phyloP scores from a whole-genome alignment of 2,888 invertebrate species.

The Drosophila pseudotalamancana region DNA sequence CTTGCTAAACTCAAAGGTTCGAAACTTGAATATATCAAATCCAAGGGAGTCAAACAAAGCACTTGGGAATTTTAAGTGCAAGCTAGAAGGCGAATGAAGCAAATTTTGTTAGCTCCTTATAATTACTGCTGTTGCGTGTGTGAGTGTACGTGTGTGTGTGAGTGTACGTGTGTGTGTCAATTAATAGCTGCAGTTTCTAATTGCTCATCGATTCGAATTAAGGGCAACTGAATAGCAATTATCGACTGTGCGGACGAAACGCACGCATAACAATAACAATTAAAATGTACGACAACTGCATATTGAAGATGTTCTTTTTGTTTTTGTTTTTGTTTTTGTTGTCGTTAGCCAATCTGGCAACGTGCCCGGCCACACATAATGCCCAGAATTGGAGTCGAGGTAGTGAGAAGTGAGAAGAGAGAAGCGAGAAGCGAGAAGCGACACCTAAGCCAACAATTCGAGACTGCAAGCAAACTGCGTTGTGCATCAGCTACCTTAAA shows the following conservation, averaged over 20 bases:
- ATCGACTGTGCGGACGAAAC: constrained; percentile 36
- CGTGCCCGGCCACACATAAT: constrained; percentile 23
- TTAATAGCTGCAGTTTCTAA: constrained; percentile 16
- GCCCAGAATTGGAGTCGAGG: constrained; percentile 10
- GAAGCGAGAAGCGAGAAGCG: constrained; percentile 14
- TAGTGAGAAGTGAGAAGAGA: constrained; percentile 13
- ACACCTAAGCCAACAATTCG: constrained; percentile 2
- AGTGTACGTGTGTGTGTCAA: not conserved
- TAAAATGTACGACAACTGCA: constrained; percentile 80
- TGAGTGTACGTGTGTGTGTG: not conserved
- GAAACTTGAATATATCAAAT: not conserved
- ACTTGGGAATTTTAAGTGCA: constrained; percentile 28
- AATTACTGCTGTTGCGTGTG: not conserved
- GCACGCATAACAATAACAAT: constrained; percentile 76
- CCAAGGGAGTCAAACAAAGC: not conserved
- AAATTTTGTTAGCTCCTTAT: not conserved
- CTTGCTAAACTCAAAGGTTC: not conserved
- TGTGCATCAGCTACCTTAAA: constrained; percentile 63
- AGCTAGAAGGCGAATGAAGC: not conserved
- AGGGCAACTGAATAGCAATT: constrained; percentile 53
- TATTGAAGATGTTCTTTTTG: constrained; percentile 67
- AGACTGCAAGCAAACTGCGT: constrained; percentile 34
- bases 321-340: not conserved
- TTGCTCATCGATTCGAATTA: constrained; percentile 29
- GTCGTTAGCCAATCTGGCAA: constrained; percentile 30